Conservation (phyloP, 2,113 vertebrate species). For the Carassius carassius region DNA sequence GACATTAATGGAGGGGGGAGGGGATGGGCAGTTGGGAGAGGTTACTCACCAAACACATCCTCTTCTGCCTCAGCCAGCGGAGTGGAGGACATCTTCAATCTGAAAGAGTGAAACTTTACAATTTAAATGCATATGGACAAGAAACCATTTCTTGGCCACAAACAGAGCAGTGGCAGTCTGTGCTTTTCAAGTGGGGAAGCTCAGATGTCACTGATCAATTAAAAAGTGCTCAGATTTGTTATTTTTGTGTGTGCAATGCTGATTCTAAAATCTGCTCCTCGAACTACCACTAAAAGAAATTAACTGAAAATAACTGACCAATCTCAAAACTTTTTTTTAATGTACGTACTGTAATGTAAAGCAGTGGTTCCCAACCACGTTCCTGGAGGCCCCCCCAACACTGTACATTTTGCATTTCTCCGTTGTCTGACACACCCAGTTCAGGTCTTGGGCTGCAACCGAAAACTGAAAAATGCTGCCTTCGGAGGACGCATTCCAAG, state of each 20-base stretch:
- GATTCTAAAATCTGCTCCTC: background rate
- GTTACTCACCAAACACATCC: conserved; percentile 59
- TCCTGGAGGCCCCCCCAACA: too few species aligned
- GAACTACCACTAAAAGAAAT: background rate
- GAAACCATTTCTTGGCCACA: background rate
- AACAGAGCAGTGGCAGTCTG: background rate
- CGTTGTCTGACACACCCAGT: too few species aligned
- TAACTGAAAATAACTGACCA: background rate
- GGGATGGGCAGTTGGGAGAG: conserved; percentile 21
- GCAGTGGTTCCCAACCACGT: too few species aligned
- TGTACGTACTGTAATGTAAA: background rate
- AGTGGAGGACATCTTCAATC: conserved; percentile 49
- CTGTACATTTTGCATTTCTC: too few species aligned
- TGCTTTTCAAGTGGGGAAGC: background rate
- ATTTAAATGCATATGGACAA: background rate
- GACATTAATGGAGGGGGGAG: conserved; percentile 53
- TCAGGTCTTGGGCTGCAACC: too few species aligned
- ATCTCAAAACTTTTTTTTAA: background rate
- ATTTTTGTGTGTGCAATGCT: background rate
- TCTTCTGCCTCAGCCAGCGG: conserved; percentile 46
- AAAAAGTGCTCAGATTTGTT: background rate
- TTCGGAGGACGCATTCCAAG: too few species aligned
- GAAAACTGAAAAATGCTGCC: too few species aligned
- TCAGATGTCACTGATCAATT: background rate
- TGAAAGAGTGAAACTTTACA: conserved; percentile 2